Percentiles rank a stretch among this genome's conserved stretches.
Conservation (phyloP, 2,888 invertebrate genomes). For the Toxonevra muliebris region DNA sequence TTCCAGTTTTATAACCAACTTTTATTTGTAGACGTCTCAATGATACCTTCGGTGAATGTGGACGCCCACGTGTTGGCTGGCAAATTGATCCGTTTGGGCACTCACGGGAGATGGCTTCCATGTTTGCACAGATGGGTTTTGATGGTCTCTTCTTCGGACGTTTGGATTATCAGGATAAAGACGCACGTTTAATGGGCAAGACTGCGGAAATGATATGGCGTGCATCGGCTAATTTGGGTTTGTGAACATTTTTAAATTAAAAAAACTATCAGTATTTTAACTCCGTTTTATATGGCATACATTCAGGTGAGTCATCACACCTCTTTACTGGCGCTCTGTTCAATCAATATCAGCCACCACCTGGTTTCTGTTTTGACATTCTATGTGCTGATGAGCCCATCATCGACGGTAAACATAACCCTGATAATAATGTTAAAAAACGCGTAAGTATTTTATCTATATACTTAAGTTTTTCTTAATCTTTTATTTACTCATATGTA, state of each 20-base stretch:
- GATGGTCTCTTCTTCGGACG: constrained; percentile 88
- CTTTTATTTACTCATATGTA: not conserved
- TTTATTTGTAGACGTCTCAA: constrained; percentile 68
- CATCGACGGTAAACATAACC: constrained; percentile 81
- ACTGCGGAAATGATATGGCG: constrained; percentile 88
- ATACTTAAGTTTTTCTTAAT: constrained; percentile 65
- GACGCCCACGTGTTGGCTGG: constrained; percentile 80
- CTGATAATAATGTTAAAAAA: constrained; percentile 82
- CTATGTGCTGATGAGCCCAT: constrained; percentile 86
- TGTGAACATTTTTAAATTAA: constrained; percentile 33
- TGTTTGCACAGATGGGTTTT: constrained; percentile 85
- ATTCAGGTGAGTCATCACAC: constrained; percentile 71
- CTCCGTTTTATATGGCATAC: not conserved
- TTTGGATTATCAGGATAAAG: constrained; percentile 86
- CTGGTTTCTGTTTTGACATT: constrained; percentile 93
- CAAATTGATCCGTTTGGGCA: constrained; percentile 91
- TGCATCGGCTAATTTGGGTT: constrained; percentile 76
- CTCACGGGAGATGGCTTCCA: constrained; percentile 84
- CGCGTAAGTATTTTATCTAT: constrained; percentile 77
- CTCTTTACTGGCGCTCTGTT: constrained; percentile 87
- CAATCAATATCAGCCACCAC: constrained; percentile 85
- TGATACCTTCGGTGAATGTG: constrained; percentile 78
- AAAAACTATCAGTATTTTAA: not conserved
- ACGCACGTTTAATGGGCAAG: constrained; percentile 68
- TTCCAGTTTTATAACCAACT: constrained; percentile 1